Percentiles rank a stretch among this genome's conserved stretches.
Evolutionary conservation across 2,113 vertebrate genomes (phyloP).

Genomic region (Ailuropoda melanoleuca): DNA sequence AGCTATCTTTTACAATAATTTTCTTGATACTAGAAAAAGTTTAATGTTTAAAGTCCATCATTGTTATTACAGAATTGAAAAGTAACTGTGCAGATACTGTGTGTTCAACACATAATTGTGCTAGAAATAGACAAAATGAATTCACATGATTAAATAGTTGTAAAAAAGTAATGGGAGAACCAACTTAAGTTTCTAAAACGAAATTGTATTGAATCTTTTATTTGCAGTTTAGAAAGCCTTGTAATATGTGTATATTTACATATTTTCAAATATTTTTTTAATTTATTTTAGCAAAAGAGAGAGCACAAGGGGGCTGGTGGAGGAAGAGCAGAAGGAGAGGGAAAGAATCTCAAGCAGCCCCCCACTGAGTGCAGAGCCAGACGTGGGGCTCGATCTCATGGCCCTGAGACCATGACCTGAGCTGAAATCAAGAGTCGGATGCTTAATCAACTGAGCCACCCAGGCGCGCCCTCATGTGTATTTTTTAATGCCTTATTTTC

Average conservation of each 20-base stretch:
- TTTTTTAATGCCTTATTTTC: not conserved
- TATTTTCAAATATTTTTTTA: not conserved
- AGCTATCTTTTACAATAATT: not conserved
- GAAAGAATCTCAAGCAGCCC: not conserved
- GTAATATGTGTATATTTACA: not conserved
- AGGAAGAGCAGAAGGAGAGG: not conserved
- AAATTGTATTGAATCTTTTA: not conserved
- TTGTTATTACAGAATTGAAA: not conserved
- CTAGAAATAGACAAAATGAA: not conserved
- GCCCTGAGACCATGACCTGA: not conserved
- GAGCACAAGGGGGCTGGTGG: not conserved
- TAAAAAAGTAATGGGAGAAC: not conserved
- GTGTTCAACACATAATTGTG: not conserved
- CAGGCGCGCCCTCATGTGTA: not conserved
- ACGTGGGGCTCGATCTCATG: no score
- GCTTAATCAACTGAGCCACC: not conserved
- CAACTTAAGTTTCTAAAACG: not conserved
- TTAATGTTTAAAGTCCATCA: not conserved
- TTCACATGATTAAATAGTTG: not conserved
- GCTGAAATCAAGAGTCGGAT: not conserved
- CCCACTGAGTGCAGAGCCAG: not conserved
- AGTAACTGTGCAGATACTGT: not conserved
- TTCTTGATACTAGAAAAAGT: slow-evolving; percentile 28
- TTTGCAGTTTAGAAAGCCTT: not conserved
- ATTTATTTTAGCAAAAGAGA: not conserved